These are phyloP conservation scores for Drosophila mayri DNA, from an alignment of 1,140 invertebrate genomes.

Conservation along the genomic window DNA sequence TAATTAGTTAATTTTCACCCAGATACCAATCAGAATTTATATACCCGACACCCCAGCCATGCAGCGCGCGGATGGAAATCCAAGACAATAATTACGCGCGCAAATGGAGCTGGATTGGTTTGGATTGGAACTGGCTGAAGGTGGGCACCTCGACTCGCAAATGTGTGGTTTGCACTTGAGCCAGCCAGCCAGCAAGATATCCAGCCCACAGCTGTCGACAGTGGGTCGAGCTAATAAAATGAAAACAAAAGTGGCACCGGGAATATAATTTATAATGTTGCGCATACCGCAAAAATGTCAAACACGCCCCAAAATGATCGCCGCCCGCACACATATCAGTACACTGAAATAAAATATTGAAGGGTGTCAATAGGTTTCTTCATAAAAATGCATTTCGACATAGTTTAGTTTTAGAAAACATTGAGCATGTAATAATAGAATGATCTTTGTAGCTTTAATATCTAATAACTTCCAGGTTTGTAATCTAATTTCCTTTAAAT, in stretches of 20 bases:
- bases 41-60: constrained; percentile 8
- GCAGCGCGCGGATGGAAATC: constrained; percentile 18
- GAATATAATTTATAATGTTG: constrained; percentile 78
- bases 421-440: too few species aligned
- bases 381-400: neutral
- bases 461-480: too few species aligned
- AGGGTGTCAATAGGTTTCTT: neutral
- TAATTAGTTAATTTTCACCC: constrained; percentile 53
- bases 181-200: constrained; percentile 13
- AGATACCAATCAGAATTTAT: constrained; percentile 28
- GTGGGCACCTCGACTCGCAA: constrained; percentile 34
- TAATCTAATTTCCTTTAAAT: too few species aligned
- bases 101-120: constrained; percentile 66
- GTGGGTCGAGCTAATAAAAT: constrained; percentile 53
- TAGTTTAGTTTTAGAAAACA: too few species aligned
- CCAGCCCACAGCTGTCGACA: constrained; percentile 69
- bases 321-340: constrained; percentile 21
- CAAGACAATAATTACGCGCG: constrained; percentile 57
- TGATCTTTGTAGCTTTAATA: too few species aligned
- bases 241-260: constrained; percentile 72
- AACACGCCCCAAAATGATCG: constrained; percentile 61
- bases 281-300: constrained; percentile 75
- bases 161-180: constrained; percentile 78
- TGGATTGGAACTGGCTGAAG: constrained; percentile 30
- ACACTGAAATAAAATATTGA: neutral